Base-by-base conservation (phyloP, 2,888 invertebrate species). In the Zaprionus bogoriensis region DNA sequence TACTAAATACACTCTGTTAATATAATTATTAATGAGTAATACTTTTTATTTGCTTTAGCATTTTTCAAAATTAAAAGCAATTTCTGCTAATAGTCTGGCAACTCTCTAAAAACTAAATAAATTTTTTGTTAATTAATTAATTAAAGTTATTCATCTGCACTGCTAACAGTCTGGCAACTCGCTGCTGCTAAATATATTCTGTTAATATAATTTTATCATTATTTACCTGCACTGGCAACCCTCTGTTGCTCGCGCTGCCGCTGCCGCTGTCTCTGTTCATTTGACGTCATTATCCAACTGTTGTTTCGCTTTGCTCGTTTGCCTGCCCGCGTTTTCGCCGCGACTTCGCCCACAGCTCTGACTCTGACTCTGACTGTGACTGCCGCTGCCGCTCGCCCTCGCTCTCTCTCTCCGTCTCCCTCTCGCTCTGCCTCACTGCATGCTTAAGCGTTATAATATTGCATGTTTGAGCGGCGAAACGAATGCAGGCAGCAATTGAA, bases 201-300 rank as follows among this genome's bases (percentile, higher is more conserved):
- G 14, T 47, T 19, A 0, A n/a, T 30, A 38, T 32, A 32, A 41
- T 25, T 23, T 6, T n/a, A 30, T 32, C 30, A 23, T 27, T 20
- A 23, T 20, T 3, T 32, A 2, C 5, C n/a, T n/a, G n/a, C n/a
- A n/a, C n/a, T n/a, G n/a, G n/a, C n/a, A n/a, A n/a, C n/a, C n/a
- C 39, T 7, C 44, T 28, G 12, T 46, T 45, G 10, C 28, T 44
- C 36, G 14, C 14, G 14, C n/a, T 12, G 6, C 14, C 7, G 14
- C 32, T 32, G 32, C n/a, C n/a, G 10, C 17, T 63, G 12, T 41
- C 57, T 48, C 42, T 67, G 32, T 50, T 52, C 53, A 59, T 74
- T 68, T 71, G 74, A 71, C 71, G 71, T 72, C 71, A 72, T 72
- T 72, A 74, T 74, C 64, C 74, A 74, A 72, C 71, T 64, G 70